phyloP scores from a whole-genome alignment of 1,140 invertebrate species.

The Danaus plexippus region DNA sequence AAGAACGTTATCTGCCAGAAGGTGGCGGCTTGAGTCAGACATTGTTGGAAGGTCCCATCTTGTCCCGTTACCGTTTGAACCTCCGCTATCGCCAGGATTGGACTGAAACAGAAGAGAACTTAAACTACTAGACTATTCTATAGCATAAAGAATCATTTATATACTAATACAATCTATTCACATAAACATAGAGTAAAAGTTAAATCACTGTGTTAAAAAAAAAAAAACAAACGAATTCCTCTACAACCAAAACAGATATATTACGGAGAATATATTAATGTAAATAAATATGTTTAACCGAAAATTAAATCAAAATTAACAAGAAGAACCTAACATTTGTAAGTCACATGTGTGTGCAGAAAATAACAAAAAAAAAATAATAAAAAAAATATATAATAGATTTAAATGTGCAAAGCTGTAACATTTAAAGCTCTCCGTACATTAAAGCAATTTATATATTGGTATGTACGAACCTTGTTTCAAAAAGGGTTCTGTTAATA shows the following conservation, averaged over 20 bases:
- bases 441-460: conserved; percentile 39
- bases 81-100: conserved; percentile 76
- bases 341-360: conserved; percentile 2
- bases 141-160: background rate
- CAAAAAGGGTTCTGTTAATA: conserved; percentile 42
- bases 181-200: too few species aligned
- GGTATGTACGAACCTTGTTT: conserved; percentile 55
- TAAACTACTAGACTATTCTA: conserved; percentile 18
- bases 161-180: background rate
- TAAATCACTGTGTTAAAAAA: too few species aligned
- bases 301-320: too few species aligned
- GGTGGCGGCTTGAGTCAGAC: conserved; percentile 77
- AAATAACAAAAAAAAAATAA: conserved; percentile 7
- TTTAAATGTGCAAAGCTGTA: conserved; percentile 13
- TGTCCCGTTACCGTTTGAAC: conserved; percentile 72
- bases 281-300: conserved; percentile 4
- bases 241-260: too few species aligned
- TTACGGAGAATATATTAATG: background rate
- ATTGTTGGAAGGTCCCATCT: conserved; percentile 73
- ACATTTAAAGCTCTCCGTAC: conserved; percentile 31
- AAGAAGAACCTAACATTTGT: background rate
- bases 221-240: too few species aligned
- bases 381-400: conserved; percentile 15
- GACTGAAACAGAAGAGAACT: conserved; percentile 71
- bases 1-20: conserved; percentile 82